Evolutionary conservation across 2,797 vertebrate genomes (phyloP), one percentile per base, ranked within the genome.

Genomic region (Esox lucius): DNA sequence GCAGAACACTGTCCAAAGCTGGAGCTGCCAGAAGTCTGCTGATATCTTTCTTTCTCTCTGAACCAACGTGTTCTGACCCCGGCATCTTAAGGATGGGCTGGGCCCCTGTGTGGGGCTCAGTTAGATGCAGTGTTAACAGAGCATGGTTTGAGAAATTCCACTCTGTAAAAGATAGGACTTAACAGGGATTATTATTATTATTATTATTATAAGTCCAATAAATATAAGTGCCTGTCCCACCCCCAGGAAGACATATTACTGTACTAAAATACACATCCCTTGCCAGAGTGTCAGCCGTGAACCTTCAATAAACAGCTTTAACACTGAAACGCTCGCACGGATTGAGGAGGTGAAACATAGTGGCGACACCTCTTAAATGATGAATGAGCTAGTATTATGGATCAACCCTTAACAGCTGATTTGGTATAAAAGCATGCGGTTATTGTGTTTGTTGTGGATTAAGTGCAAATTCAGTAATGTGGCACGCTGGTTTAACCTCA

Each of bases 101-200:
- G 59, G 48, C 69, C 72, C 56, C 66, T 39, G 79, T 73, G 71
- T 82, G 79, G 64, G 75, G 79, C 82, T 73, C 68, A 48, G 83
- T 81, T 81, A 81, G 79, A 89, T 87, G 28, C 71, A 46, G 69
- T 39, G 86, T 89, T 87, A 87, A 77, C 72, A 61, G 11, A 24
- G 56, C 22, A 12, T 11, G 22, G 56, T 26, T 61, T 61, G 7
- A 62, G 84, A 80, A 66, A 78, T 76, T 74, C 79, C 79, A 73
- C 68, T 61, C 66, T 67, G 74, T 80, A 39, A 81, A 71, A 82
- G 48, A 80, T 70, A 48, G 74, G 80, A 53, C 53, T 24, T 0
- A 71, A 85, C 72, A 81, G 75, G 83, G 81, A 90, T 87, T 85
- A 86, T 80, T 85, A 86, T 82, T 82, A 78, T 76, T 73, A n/a